Base-by-base conservation (phyloP, 1,140 invertebrate species). In the Bombus haemorrhoidalis region DNA sequence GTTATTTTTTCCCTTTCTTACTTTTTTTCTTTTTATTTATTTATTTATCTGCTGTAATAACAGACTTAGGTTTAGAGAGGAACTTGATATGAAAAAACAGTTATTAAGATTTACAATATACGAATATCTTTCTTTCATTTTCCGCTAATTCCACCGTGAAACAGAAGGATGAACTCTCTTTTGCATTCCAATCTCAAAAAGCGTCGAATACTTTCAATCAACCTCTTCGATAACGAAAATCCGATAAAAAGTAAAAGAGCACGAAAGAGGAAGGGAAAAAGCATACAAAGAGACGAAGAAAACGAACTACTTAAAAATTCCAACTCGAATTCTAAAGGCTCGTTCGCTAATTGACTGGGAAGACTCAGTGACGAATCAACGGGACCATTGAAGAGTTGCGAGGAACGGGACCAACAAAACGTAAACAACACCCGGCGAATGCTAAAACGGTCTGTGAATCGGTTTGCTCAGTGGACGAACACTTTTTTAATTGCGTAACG, bases 401-500 rank as follows among this genome's bases (percentile, higher is more conserved):
- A 13, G 34, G 15, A 66, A 39, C 25, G 39, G 22, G 71, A 39
- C 74, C n/a, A 62, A 59, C 47, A 59, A 79, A 79, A 68, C 83
- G 66, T 57, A 71, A 83, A 83, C 62, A 69, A 77, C 81, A 10
- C 39, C 5, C 28, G 28, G 4, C 32, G 59, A 25, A 41, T 28
- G 59, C 13, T 71, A 66, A 78, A 84, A 78, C 83, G 66, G 68
- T 72, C 53, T 53, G 39, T 69, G 74, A 66, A 69, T 74, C 59
- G 64, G 43, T 75, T 82, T 39, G 43, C 69, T 74, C 59, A 15
- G 34, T 28, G 47, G 47, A 28, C 25, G 4, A 25, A 9, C 22
- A 37, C 15, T 72, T 79, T 41, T 84, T 53, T 89, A 77, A 81
- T 87, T 84, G 87, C 77, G 57, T 53, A 75, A 85, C 78, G 64